Base-by-base conservation (phyloP, 2,797 vertebrate species). In the Pteronotus mesoamericanus region DNA sequence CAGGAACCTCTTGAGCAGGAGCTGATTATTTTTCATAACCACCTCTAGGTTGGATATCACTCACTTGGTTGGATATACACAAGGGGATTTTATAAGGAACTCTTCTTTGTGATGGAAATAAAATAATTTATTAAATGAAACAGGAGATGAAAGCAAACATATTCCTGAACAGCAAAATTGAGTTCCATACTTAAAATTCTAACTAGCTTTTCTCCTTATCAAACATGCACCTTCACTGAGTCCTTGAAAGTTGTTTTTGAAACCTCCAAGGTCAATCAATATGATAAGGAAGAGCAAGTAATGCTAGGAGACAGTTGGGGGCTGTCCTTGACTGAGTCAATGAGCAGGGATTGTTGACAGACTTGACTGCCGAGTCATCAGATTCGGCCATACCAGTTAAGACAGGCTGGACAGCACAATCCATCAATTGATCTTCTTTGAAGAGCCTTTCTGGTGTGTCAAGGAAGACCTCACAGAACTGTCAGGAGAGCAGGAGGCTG, bases 181-280 rank as follows among this genome's bases (percentile, higher is more conserved):
- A 75, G 39, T 96, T 78, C 82, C 71, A 22, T 91, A 94, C 88
- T 97, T 94, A 97, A 90, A 89, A 85, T 85, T 97, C 57, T 74
- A 77, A 66, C 69, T 64, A n/a, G 87, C 68, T 86, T 95, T 68
- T 29, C 66, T 92, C 55, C 89, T 98, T 96, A 51, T 89, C 51
- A 88, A 78, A 96, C 26, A 83, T 64, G 57, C 24, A 64, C 44
- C 93, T 42, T 97, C 75, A 44, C 77, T 79, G 19, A 22, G 78
- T 37, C 61, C 79, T 98, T 98, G 97, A 96, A 97, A 98, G 46
- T 80, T 97, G 89, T 89, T 97, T 98, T 97, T 98, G 98, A 98
- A 98, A 98, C 96, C 95, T 66, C 83, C 98, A 97, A 99, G 98
- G 98, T 99, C 99, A 99, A 98, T 99, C 98, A 98, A 98, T 98